Percentiles rank a stretch among this genome's conserved stretches.
phyloP scores from a whole-genome alignment of 2,113 vertebrate genomes.

The Mohoua ochrocephala region DNA sequence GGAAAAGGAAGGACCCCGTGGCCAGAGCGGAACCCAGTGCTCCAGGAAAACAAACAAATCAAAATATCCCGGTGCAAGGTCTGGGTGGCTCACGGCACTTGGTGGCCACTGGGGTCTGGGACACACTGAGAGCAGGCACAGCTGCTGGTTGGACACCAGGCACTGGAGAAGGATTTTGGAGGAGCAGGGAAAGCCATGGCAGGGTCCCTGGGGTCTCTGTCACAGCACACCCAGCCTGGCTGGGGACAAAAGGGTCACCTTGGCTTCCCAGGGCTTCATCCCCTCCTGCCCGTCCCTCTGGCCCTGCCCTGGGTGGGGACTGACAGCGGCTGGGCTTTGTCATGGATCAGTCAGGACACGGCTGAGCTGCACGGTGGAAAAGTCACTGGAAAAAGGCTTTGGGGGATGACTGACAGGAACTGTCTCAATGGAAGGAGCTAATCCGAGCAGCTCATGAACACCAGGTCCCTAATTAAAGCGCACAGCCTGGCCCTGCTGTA shows the following conservation, averaged over 20 bases:
- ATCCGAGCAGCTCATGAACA: conserved; percentile 8
- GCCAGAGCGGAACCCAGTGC: neutral
- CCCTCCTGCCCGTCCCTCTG: neutral
- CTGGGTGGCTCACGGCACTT: neutral
- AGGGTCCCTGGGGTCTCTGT: neutral
- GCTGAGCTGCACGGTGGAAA: neutral
- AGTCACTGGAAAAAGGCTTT: neutral
- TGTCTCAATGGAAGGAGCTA: neutral
- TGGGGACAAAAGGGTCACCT: neutral
- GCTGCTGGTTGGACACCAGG: neutral
- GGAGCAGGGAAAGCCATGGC: neutral
- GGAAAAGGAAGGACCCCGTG: neutral
- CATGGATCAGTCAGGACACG: neutral
- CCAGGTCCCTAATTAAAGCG: conserved; percentile 44
- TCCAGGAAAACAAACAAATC: neutral
- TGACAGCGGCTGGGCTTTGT: neutral
- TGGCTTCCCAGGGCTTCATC: neutral
- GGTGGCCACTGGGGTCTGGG: neutral
- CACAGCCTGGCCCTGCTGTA: conserved; percentile 18
- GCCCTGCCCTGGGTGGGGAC: neutral
- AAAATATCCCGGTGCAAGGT: neutral
- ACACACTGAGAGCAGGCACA: neutral
- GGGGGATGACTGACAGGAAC: conserved; percentile 12
- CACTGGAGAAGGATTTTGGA: neutral
- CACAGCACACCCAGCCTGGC: neutral